These are phyloP conservation scores for Calyptommatus sinebrachiatus DNA, from an alignment of 2,113 vertebrate species.

Conservation along the genomic window DNA sequence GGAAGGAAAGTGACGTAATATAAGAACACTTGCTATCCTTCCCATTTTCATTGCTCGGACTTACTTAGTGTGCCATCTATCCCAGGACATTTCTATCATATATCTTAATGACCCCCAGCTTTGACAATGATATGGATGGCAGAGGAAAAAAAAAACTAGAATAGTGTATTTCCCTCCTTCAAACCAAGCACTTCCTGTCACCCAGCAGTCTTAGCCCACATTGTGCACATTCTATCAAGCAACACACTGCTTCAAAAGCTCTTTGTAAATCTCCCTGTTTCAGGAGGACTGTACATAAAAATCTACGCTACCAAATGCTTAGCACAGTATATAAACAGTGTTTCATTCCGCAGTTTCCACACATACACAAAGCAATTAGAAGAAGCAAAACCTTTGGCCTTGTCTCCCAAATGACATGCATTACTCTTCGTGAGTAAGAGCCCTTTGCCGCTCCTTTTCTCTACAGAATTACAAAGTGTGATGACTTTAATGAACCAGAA, in stretches of 20 bases:
- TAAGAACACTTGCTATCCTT: too few species aligned
- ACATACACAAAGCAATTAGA: neutral
- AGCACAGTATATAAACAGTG: neutral
- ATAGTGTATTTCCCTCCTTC: too few species aligned
- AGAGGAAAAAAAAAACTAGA: too few species aligned
- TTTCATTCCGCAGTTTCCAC: neutral
- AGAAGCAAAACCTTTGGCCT: conserved; percentile 5
- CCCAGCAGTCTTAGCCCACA: too few species aligned
- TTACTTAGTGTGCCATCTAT: neutral
- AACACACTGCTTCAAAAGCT: neutral
- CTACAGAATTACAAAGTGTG: neutral
- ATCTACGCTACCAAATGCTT: neutral
- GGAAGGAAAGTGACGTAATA: too few species aligned
- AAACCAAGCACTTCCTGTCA: too few species aligned
- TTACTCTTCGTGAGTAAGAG: conserved; percentile 14
- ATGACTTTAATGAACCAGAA: conserved; percentile 14
- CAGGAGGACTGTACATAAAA: neutral
- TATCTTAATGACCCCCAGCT: too few species aligned
- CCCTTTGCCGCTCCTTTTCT: neutral
- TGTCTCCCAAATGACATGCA: conserved; percentile 12
- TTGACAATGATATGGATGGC: too few species aligned
- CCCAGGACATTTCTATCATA: neutral
- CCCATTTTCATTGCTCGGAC: too few species aligned
- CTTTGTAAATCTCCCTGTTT: neutral
- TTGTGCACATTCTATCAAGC: neutral